Evolutionary conservation across 2,113 vertebrate species (phyloP).

Genomic region (Miniopterus natalensis): DNA sequence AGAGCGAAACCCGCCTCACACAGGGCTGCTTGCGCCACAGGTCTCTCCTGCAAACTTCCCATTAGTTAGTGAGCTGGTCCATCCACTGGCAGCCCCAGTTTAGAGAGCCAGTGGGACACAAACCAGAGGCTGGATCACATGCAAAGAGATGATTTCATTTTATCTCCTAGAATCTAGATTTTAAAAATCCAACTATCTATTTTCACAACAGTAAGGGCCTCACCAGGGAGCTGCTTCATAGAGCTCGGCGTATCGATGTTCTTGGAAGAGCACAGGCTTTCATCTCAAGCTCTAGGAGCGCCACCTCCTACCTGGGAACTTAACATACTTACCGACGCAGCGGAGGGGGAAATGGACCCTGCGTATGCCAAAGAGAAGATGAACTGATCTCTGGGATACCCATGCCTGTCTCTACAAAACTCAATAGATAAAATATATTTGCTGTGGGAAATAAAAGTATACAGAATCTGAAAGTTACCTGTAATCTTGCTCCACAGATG

Average conservation of each 20-base stretch:
- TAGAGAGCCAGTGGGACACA: neutral
- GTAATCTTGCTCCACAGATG: neutral
- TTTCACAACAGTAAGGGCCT: conserved; percentile 14
- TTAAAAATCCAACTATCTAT: neutral
- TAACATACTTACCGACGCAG: neutral
- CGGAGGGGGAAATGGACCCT: neutral
- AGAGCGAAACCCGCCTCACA: neutral
- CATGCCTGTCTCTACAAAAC: neutral
- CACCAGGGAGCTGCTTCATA: neutral
- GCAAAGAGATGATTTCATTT: neutral
- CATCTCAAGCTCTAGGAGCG: neutral
- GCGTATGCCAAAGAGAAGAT: neutral
- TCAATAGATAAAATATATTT: neutral
- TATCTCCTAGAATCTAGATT: neutral
- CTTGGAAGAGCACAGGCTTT: neutral
- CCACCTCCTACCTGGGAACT: conserved; percentile 23
- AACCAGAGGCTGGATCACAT: neutral
- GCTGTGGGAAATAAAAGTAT: conserved; percentile 10
- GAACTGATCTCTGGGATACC: neutral
- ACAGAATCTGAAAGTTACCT: neutral
- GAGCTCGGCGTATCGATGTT: neutral
- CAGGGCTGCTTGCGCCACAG: neutral
- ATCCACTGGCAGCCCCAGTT: neutral
- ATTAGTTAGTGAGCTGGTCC: neutral
- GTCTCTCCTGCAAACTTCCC: neutral